phyloP scores from a whole-genome alignment of 2,888 invertebrate species.

The Heterodera filipjevi region DNA sequence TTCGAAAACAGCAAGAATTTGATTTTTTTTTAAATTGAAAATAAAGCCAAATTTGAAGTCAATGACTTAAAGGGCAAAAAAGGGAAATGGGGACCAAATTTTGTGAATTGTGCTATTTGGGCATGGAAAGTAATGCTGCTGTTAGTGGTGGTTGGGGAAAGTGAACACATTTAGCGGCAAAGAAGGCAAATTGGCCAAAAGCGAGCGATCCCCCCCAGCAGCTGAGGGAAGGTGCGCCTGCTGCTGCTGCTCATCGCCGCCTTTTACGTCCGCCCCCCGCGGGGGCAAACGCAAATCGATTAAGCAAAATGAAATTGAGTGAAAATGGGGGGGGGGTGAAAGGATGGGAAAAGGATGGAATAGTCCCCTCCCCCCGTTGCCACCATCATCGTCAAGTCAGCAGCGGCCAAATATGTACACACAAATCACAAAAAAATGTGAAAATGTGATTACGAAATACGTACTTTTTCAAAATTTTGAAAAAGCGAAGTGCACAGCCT shows the following conservation, averaged over 20 bases:
- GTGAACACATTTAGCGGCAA: neutral
- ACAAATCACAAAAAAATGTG: no score
- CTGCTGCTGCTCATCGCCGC: neutral
- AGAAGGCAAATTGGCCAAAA: neutral
- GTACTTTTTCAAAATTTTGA: no score
- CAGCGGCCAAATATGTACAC: neutral
- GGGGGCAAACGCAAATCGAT: slow-evolving; percentile 6
- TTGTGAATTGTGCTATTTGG: neutral
- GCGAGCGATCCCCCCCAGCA: neutral
- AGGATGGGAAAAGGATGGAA: no score
- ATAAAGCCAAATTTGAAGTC: neutral
- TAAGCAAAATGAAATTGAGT: neutral
- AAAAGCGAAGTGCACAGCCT: neutral
- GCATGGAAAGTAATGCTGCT: neutral
- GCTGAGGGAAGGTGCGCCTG: no score
- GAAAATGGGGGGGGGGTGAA: no score
- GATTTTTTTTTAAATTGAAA: neutral
- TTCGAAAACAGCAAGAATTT: no score
- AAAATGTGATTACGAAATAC: neutral
- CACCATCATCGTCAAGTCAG: neutral
- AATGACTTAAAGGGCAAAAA: neutral
- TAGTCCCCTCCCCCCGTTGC: neutral
- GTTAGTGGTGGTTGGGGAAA: neutral
- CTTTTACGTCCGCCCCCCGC: neutral
- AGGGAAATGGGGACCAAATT: neutral